These are phyloP conservation scores for Gnathochromis pfefferi DNA, from an alignment of 2,113 vertebrate genomes.

Conservation along the genomic window DNA sequence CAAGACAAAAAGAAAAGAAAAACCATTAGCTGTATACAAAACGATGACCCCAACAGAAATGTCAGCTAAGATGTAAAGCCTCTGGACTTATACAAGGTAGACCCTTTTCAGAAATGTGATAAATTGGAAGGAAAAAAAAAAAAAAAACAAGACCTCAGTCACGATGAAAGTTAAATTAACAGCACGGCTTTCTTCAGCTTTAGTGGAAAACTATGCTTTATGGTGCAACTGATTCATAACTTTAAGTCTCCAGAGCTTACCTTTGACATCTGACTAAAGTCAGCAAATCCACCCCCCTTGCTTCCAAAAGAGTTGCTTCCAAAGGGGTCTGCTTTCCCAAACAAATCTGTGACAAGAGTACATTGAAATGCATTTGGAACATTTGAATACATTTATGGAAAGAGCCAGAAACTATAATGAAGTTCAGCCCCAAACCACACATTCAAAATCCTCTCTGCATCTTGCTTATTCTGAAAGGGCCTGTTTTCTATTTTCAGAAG, in stretches of 20 bases:
- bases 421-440: slow-evolving; percentile 23
- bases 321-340: slow-evolving; percentile 83
- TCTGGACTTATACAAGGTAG: not conserved
- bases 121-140: not conserved
- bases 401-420: slow-evolving; percentile 33
- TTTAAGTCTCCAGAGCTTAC: slow-evolving; percentile 63
- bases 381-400: slow-evolving; percentile 39
- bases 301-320: slow-evolving; percentile 77
- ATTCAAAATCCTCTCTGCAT: slow-evolving; percentile 31
- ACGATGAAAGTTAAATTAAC: not conserved
- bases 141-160: not conserved
- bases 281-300: slow-evolving; percentile 83
- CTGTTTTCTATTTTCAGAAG: slow-evolving; percentile 53
- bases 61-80: not conserved
- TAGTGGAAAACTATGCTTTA: slow-evolving; percentile 34
- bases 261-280: slow-evolving; percentile 97
- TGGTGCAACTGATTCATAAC: slow-evolving; percentile 33
- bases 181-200: not conserved
- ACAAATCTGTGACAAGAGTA: slow-evolving; percentile 74
- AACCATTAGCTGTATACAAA: not conserved
- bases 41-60: not conserved
- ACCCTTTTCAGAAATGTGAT: slow-evolving; percentile 1
- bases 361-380: slow-evolving; percentile 35
- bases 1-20: not conserved
- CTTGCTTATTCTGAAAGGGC: slow-evolving; percentile 35